Conservation (phyloP, 37 sponge, comb jelly and placozoan genomes). For the Ianthella basta region DNA sequence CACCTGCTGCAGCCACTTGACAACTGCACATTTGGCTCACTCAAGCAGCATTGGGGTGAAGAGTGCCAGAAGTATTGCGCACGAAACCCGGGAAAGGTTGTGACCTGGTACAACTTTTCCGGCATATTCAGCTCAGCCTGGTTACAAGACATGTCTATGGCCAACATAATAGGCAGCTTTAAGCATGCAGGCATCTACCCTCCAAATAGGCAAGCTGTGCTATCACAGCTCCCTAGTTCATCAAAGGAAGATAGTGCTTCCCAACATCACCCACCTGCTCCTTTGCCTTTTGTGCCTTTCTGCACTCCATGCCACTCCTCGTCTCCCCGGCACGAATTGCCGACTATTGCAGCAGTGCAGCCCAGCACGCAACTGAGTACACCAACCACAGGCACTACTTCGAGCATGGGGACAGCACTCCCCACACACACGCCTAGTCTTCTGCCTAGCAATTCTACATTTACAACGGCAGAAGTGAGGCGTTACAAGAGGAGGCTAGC, state of each 20-base stretch:
- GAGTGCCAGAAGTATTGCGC: not conserved
- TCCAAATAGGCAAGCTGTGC: not conserved
- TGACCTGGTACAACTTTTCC: not conserved
- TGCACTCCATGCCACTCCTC: too few species aligned
- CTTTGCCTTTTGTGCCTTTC: slow-evolving; percentile 2
- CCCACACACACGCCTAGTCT: not conserved
- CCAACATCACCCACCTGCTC: not conserved
- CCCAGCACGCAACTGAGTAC: too few species aligned
- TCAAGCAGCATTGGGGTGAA: not conserved
- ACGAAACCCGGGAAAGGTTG: not conserved
- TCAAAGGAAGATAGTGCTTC: not conserved
- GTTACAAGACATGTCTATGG: not conserved
- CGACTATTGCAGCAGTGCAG: too few species aligned
- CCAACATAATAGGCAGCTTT: not conserved
- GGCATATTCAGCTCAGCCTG: not conserved
- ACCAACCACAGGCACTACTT: too few species aligned
- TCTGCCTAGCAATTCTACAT: not conserved
- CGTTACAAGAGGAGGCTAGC: not conserved
- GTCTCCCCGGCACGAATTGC: too few species aligned
- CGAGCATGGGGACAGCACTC: too few species aligned
- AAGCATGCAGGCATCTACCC: not conserved
- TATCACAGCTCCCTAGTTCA: not conserved
- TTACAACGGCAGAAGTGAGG: slow-evolving; percentile 2
- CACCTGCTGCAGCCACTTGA: slow-evolving; percentile 45
- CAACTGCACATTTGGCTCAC: slow-evolving; percentile 21